Evolutionary conservation across 2,113 vertebrate genomes (phyloP).

Genomic region (Ictidomys tridecemlineatus): DNA sequence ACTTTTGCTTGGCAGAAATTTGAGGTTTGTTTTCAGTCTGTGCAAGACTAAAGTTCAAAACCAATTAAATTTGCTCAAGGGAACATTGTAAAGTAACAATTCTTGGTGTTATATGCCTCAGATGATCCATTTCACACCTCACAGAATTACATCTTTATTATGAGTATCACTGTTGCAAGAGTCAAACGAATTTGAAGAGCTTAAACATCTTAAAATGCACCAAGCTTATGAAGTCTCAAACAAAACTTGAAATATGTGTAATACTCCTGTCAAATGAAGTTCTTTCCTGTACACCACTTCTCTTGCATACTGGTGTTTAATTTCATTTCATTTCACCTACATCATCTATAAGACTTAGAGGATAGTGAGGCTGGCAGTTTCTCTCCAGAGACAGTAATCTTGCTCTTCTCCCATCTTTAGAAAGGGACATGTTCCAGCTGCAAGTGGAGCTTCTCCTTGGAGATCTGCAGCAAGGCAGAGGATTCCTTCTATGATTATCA

Average conservation of each 20-base stretch:
- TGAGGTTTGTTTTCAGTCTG: constrained; percentile 66
- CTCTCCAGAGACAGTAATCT: constrained; percentile 95
- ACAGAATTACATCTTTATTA: constrained; percentile 88
- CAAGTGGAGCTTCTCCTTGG: constrained; percentile 96
- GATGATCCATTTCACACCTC: constrained; percentile 87
- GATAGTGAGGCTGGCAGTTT: constrained; percentile 95
- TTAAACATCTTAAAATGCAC: constrained; percentile 91
- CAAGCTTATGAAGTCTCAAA: constrained; percentile 89
- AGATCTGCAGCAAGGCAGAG: constrained; percentile 94
- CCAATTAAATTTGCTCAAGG: constrained; percentile 74
- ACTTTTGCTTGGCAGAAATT: constrained; percentile 54
- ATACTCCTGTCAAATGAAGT: constrained; percentile 85
- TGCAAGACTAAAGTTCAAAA: constrained; percentile 42
- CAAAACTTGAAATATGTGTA: constrained; percentile 90
- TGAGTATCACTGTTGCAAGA: constrained; percentile 86
- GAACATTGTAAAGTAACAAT: constrained; percentile 86
- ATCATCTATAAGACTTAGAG: constrained; percentile 94
- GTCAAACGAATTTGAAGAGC: constrained; percentile 86
- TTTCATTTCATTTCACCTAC: constrained; percentile 94
- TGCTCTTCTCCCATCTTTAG: constrained; percentile 95
- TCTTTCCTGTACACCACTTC: constrained; percentile 90
- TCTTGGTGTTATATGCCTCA: constrained; percentile 84
- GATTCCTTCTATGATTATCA: constrained; percentile 92
- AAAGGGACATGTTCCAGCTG: constrained; percentile 97
- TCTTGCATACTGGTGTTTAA: constrained; percentile 85